These are phyloP conservation scores for Daphoenositta chrysoptera DNA, from an alignment of 2,113 vertebrate species.

Conservation along the genomic window DNA sequence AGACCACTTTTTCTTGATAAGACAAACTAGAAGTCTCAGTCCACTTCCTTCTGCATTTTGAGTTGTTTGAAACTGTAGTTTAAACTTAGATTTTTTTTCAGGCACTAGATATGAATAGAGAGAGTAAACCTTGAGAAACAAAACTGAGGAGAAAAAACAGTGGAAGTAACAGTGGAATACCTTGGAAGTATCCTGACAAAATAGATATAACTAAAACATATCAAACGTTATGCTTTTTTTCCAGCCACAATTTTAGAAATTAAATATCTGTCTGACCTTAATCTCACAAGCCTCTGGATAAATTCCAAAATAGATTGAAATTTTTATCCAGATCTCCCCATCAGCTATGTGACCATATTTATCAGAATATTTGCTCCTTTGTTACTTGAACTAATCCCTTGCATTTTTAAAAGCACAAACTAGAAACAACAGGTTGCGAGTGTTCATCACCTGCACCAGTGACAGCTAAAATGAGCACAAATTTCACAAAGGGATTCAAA, in stretches of 20 bases:
- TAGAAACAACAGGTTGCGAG: conserved; percentile 34
- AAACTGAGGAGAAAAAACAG: neutral
- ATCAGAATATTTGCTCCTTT: neutral
- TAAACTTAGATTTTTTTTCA: neutral
- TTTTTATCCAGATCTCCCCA: neutral
- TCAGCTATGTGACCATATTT: neutral
- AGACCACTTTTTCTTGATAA: neutral
- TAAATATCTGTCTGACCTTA: neutral
- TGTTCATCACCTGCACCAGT: conserved; percentile 28
- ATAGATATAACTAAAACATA: neutral
- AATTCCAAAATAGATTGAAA: neutral
- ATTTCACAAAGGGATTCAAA: conserved; percentile 53
- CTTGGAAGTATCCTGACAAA: neutral
- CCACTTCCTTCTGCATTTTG: neutral
- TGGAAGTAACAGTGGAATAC: too few species aligned
- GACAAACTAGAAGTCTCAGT: neutral
- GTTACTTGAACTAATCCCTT: neutral
- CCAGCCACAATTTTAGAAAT: neutral
- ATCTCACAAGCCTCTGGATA: neutral
- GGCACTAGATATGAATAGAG: neutral
- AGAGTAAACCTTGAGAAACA: neutral
- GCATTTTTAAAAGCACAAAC: neutral
- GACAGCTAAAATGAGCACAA: conserved; percentile 36
- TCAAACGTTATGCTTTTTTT: neutral
- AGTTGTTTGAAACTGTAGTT: neutral